Conservation (phyloP, 2,113 vertebrate species). For the Pseudopodoces humilis region DNA sequence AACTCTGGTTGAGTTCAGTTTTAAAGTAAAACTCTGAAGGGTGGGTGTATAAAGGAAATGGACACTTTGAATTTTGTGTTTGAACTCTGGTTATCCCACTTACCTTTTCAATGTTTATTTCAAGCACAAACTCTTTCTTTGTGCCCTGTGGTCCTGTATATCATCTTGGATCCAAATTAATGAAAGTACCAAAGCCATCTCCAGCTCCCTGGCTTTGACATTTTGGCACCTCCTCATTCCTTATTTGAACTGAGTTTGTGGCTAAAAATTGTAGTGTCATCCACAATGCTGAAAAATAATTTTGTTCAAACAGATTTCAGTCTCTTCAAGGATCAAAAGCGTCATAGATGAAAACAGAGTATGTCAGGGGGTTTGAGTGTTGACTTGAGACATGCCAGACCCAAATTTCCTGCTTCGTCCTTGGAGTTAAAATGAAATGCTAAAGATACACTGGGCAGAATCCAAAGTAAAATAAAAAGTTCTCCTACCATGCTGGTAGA, state of each 20-base stretch:
- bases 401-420: neutral
- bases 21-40: neutral
- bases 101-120: slow-evolving; percentile 13
- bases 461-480: neutral
- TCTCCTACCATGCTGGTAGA: neutral
- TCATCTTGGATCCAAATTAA: neutral
- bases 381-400: neutral
- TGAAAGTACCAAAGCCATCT: neutral
- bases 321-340: slow-evolving; percentile 16
- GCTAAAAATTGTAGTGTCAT: neutral
- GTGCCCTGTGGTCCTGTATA: neutral
- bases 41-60: neutral
- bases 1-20: neutral
- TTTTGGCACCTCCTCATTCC: neutral
- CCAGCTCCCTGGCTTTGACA: neutral
- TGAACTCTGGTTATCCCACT: neutral
- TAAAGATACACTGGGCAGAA: neutral
- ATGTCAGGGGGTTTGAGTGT: neutral
- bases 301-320: neutral
- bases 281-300: neutral
- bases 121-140: neutral
- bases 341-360: neutral
- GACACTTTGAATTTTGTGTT: neutral
- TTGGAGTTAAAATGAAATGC: neutral
- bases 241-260: neutral